Percentiles rank a stretch among this genome's conserved stretches.
phyloP scores from a whole-genome alignment of 2,113 vertebrate genomes.

The Aythya baeri region DNA sequence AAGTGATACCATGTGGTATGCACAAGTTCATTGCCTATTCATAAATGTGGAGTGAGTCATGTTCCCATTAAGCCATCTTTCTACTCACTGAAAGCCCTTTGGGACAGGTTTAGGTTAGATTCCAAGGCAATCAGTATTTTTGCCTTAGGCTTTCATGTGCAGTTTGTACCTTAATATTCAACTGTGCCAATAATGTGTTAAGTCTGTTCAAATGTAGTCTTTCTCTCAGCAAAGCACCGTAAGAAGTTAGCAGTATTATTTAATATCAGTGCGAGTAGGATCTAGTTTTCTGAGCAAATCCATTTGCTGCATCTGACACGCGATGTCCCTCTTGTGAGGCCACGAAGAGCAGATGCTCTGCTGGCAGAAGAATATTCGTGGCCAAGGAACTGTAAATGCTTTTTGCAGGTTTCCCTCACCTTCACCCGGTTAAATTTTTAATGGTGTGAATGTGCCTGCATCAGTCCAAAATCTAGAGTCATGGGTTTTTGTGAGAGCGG shows the following conservation, averaged over 20 bases:
- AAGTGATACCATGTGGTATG: background rate
- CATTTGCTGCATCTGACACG: background rate
- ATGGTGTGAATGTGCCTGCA: background rate
- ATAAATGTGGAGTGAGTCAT: background rate
- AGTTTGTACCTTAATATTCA: background rate
- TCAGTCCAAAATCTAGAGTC: fast-evolving
- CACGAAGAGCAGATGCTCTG: background rate
- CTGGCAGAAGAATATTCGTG: fast-evolving
- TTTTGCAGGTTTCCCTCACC: background rate
- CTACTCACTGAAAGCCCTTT: background rate
- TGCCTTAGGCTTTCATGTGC: background rate
- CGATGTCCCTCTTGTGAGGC: fast-evolving
- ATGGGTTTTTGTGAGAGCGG: background rate
- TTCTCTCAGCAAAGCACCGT: fast-evolving
- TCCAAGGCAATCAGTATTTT: background rate
- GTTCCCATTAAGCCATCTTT: background rate
- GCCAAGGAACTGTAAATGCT: background rate
- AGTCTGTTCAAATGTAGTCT: too few species aligned
- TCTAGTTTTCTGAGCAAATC: background rate
- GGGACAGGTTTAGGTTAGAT: background rate
- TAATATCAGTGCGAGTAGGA: background rate
- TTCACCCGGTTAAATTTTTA: fast-evolving
- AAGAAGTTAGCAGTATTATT: background rate
- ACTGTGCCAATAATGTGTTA: fast-evolving
- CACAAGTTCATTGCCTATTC: background rate